Evolutionary conservation across 1,140 invertebrate genomes (phyloP).

Genomic region (Cyclina sinensis): DNA sequence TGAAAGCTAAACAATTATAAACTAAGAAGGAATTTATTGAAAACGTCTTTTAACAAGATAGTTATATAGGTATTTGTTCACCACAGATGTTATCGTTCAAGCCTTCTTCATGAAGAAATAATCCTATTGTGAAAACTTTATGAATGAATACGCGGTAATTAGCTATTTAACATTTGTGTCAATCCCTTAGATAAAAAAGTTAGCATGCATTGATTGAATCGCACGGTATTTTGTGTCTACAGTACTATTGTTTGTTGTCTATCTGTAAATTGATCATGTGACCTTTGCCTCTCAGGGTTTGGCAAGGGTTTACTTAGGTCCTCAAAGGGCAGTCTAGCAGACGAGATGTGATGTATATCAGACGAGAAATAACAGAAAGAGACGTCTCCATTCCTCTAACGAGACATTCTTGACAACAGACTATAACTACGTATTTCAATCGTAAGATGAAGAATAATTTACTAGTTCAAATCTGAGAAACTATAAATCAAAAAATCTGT

Average conservation of each 20-base stretch:
- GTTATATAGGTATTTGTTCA: neutral
- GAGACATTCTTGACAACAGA: neutral
- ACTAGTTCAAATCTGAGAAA: too few species aligned
- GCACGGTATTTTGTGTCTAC: neutral
- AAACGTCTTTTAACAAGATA: conserved; percentile 3
- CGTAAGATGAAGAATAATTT: too few species aligned
- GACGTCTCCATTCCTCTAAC: neutral
- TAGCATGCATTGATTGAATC: neutral
- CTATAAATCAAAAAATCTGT: too few species aligned
- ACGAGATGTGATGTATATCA: neutral
- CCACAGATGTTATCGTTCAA: conserved; percentile 1
- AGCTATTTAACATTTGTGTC: neutral
- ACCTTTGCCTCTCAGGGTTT: neutral
- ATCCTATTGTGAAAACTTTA: neutral
- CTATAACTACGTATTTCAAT: too few species aligned
- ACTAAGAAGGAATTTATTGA: neutral
- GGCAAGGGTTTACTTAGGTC: conserved; percentile 23
- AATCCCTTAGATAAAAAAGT: conserved; percentile 2
- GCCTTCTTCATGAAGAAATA: conserved; percentile 12
- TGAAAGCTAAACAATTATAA: conserved; percentile 8
- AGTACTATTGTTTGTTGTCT: neutral
- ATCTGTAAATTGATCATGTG: neutral
- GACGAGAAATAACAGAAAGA: neutral
- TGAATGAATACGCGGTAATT: conserved; percentile 31
- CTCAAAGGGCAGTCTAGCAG: neutral